A percentile compares a stretch with the other conserved stretches of the same genome.
These are phyloP conservation scores for Styela clava DNA, from an alignment of 23 tunicate genomes.

Conservation along the genomic window DNA sequence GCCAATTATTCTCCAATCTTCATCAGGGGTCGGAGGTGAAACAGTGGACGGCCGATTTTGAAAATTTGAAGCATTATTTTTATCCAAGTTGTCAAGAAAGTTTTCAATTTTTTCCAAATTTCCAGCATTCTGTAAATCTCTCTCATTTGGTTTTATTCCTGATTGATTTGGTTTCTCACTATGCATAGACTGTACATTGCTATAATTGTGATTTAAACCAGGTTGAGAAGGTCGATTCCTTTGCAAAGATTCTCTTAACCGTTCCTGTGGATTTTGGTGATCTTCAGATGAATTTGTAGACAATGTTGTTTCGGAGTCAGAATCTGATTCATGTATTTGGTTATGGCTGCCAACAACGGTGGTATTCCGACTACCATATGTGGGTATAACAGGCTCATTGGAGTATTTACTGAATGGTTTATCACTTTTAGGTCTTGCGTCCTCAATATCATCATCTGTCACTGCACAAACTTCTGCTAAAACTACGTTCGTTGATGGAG, in stretches of 20 bases:
- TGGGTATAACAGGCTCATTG: neutral
- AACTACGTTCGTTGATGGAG: constrained; percentile 16
- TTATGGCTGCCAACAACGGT: neutral
- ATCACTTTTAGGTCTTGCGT: neutral
- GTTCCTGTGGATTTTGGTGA: neutral
- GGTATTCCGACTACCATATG: neutral
- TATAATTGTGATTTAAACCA: neutral
- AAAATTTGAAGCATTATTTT: neutral
- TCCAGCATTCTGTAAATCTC: neutral
- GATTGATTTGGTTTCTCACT: too few relatives aligned
- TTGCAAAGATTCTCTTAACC: neutral
- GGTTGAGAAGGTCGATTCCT: neutral
- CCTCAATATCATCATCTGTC: constrained; percentile 7
- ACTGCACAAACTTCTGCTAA: constrained; percentile 28
- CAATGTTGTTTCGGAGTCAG: constrained; percentile 6
- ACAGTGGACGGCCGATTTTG: neutral
- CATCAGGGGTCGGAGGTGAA: neutral
- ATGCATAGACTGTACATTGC: too few relatives aligned
- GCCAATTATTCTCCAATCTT: constrained; percentile 1
- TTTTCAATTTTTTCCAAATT: constrained; percentile 5
- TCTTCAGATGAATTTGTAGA: neutral
- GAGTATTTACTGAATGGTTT: neutral
- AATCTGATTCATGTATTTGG: neutral
- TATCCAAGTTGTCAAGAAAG: constrained; percentile 4
- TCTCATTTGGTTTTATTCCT: neutral